phyloP scores from a whole-genome alignment of 2,797 vertebrate species.

The Chelonia mydas region DNA sequence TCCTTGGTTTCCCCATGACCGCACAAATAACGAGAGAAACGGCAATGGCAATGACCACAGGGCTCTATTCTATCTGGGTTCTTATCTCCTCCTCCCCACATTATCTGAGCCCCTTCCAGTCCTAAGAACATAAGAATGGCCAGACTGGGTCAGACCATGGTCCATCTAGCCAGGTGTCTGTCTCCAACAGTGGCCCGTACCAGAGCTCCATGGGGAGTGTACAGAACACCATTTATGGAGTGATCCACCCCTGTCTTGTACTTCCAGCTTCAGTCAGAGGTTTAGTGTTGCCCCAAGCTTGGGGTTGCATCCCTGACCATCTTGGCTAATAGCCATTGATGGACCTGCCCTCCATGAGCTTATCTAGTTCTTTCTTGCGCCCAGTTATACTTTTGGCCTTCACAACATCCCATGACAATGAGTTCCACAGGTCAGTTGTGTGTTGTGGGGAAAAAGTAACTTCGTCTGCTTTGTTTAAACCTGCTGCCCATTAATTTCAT shows the following conservation, averaged over 20 bases:
- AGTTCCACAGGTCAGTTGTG: not conserved
- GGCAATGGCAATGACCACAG: not conserved
- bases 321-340: not conserved
- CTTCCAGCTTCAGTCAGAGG: not conserved
- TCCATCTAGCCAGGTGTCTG: not conserved
- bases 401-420: not conserved
- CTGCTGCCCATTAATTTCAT: not conserved
- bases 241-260: not conserved
- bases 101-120: not conserved
- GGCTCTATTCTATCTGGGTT: not conserved
- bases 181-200: not conserved
- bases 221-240: not conserved
- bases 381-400: not conserved
- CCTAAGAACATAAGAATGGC: not conserved
- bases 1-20: not conserved
- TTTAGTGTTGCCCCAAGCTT: not conserved
- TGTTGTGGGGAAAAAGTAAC: not conserved
- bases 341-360: not conserved
- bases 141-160: not conserved
- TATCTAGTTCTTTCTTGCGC: not conserved
- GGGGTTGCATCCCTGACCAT: not conserved
- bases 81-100: not conserved
- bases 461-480: not conserved
- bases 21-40: not conserved
- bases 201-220: not conserved